Conservation (phyloP, 2,888 invertebrate species). For the Acrobeloides nanus region DNA sequence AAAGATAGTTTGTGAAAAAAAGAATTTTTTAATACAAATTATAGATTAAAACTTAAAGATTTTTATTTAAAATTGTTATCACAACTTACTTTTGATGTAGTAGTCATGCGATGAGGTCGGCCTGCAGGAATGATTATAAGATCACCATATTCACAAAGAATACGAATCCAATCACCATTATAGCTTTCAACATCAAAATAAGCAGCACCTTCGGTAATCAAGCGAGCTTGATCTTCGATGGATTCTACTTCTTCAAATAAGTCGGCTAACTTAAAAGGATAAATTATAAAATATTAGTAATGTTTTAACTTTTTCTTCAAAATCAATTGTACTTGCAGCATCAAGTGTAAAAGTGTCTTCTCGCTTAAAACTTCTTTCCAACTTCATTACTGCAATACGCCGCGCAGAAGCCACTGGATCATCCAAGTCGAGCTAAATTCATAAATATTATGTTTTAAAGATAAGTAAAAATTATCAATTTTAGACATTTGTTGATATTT, state of each 20-base stretch:
- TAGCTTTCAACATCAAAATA: conserved; percentile 51
- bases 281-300: neutral
- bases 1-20: too few species aligned
- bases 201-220: conserved; percentile 47
- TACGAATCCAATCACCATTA: conserved; percentile 81
- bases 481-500: conserved; percentile 6
- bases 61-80: neutral
- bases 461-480: conserved; percentile 6
- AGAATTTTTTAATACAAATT: neutral
- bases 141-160: conserved; percentile 76
- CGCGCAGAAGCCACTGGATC: conserved; percentile 43
- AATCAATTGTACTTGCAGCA: conserved; percentile 40
- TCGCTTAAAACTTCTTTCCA: conserved; percentile 44
- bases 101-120: conserved; percentile 87
- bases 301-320: conserved; percentile 41
- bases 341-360: conserved; percentile 52
- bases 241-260: conserved; percentile 46
- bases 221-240: conserved; percentile 43
- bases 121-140: conserved; percentile 83
- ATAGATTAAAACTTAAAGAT: conserved; percentile 5
- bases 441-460: conserved; percentile 1
- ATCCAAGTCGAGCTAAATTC: conserved; percentile 34
- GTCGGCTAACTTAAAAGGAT: conserved; percentile 36
- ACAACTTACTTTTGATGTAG: conserved; percentile 43
- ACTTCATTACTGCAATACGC: conserved; percentile 42